These are phyloP conservation scores for Rapana venosa DNA, from an alignment of 2,888 invertebrate species.

Conservation along the genomic window DNA sequence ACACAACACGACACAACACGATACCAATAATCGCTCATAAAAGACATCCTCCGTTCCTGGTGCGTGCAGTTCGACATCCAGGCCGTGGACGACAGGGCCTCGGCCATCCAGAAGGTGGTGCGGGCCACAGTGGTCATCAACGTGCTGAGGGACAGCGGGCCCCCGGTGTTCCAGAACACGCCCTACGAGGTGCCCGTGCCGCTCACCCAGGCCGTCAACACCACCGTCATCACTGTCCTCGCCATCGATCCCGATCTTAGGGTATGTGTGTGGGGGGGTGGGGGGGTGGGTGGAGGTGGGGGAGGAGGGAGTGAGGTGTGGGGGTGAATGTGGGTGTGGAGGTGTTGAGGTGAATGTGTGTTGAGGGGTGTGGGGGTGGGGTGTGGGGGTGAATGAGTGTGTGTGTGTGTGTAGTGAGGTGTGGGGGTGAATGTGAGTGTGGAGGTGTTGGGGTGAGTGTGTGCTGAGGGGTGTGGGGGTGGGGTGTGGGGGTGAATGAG, in stretches of 20 bases:
- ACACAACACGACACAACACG: no score
- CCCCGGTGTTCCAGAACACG: constrained; percentile 63
- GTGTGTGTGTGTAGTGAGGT: background rate
- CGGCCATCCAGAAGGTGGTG: constrained; percentile 55
- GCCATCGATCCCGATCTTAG: constrained; percentile 61
- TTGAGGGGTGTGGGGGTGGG: background rate
- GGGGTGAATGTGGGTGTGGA: background rate
- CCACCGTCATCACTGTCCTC: constrained; percentile 35
- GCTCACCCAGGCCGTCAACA: constrained; percentile 62
- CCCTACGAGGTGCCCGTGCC: constrained; percentile 63
- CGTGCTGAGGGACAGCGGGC: constrained; percentile 61
- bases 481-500: no score
- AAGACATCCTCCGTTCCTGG: no score
- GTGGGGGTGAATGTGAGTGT: no score
- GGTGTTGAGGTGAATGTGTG: background rate
- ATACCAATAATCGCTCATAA: no score
- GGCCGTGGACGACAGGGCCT: constrained; percentile 63
- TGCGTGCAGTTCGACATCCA: constrained; percentile 58
- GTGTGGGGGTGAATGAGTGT: background rate
- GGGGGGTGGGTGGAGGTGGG: background rate
- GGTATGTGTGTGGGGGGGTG: constrained; percentile 47
- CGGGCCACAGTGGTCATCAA: constrained; percentile 62
- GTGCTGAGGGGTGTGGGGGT: no score
- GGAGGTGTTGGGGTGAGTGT: no score
- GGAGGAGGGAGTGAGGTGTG: background rate